Conservation (phyloP, 2,113 vertebrate genomes). For the Dolichotis patagonum region DNA sequence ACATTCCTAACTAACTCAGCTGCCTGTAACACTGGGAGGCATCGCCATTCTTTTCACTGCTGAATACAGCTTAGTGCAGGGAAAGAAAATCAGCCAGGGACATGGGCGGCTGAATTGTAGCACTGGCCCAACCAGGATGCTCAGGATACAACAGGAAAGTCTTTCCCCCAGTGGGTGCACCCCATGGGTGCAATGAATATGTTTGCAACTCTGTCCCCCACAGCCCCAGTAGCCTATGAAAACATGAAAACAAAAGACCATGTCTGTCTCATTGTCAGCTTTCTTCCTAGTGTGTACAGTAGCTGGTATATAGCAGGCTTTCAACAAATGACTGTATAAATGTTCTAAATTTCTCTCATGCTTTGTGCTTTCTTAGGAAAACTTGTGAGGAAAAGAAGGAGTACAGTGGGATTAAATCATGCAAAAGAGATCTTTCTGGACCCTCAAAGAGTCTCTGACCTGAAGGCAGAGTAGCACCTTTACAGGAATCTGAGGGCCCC, state of each 20-base stretch:
- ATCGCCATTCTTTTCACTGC: background rate
- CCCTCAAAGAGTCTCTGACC: background rate
- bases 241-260: rapidly evolving
- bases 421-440: background rate
- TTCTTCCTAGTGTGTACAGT: background rate
- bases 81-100: background rate
- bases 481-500: background rate
- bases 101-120: rapidly evolving
- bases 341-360: background rate
- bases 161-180: rapidly evolving
- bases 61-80: background rate
- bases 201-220: background rate
- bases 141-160: rapidly evolving
- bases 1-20: too few species aligned
- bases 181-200: background rate
- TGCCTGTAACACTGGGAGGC: background rate
- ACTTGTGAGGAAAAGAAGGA: rapidly evolving
- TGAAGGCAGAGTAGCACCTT: background rate
- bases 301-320: too few species aligned
- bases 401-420: background rate
- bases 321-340: background rate
- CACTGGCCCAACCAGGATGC: background rate
- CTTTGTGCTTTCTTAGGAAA: background rate
- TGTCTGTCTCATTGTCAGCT: background rate
- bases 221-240: background rate